Conservation (phyloP, 2,888 invertebrate species). For the Mythimna lalbum region DNA sequence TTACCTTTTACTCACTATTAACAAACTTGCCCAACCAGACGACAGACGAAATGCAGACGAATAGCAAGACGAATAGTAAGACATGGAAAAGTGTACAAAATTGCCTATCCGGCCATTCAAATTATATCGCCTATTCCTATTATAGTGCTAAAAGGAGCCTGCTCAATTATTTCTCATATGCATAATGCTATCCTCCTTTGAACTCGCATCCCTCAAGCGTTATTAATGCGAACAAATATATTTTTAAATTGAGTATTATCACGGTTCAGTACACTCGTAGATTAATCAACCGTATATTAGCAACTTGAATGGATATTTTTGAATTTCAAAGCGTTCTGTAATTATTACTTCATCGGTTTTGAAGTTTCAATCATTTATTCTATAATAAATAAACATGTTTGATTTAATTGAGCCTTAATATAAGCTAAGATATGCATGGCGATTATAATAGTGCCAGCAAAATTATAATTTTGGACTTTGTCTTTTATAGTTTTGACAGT, state of each 20-base stretch:
- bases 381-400: background rate
- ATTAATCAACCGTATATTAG: slow-evolving; percentile 32
- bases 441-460: background rate
- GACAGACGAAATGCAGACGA: background rate
- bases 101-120: slow-evolving; percentile 14
- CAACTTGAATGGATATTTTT: slow-evolving; percentile 22
- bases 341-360: slow-evolving; percentile 7
- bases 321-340: slow-evolving; percentile 15
- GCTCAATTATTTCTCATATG: slow-evolving; percentile 37
- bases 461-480: background rate
- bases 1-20: background rate
- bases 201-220: slow-evolving; percentile 14
- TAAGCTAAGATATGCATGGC: background rate
- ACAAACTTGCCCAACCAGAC: background rate
- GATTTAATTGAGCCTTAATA: background rate
- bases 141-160: slow-evolving; percentile 22
- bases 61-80: background rate
- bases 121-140: slow-evolving; percentile 13
- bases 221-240: slow-evolving; percentile 45
- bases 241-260: slow-evolving; percentile 51
- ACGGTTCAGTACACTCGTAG: slow-evolving; percentile 16
- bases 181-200: slow-evolving; percentile 40
- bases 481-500: no score
- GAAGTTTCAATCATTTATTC: background rate
- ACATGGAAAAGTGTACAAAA: background rate